These are phyloP conservation scores for Yponomeuta evonymella DNA, from an alignment of 2,888 invertebrate species.

Conservation along the genomic window DNA sequence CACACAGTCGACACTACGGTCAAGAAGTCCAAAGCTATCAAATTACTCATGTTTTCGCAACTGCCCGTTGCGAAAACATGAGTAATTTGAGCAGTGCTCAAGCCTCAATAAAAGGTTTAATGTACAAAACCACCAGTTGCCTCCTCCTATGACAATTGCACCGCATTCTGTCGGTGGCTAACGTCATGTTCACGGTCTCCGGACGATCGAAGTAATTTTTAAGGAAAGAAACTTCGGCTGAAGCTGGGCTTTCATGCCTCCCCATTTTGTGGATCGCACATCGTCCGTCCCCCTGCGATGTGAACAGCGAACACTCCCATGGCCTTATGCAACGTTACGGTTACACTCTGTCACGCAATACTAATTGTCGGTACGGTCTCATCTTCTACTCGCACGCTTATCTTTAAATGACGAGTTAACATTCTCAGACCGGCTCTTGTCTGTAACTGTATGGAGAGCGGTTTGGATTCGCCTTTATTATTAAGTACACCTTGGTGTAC, in stretches of 20 bases:
- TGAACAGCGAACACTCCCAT: constrained; percentile 50
- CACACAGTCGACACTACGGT: too few species aligned
- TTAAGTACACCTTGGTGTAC: not conserved
- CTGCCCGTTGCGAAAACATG: too few species aligned
- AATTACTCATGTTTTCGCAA: too few species aligned
- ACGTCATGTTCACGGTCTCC: too few species aligned
- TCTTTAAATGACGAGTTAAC: constrained; percentile 35
- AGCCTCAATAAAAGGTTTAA: too few species aligned
- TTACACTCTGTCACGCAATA: constrained; percentile 59
- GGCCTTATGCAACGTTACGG: constrained; percentile 58
- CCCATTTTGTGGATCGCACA: constrained; percentile 44
- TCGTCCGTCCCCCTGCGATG: constrained; percentile 40
- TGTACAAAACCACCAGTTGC: too few species aligned
- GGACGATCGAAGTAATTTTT: not conserved
- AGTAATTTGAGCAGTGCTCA: too few species aligned
- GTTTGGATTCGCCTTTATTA: not conserved
- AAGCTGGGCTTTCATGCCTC: not conserved
- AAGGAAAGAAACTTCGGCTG: not conserved
- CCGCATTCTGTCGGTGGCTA: too few species aligned
- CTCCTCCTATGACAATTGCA: too few species aligned
- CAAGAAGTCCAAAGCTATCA: too few species aligned
- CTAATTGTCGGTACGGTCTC: constrained; percentile 44
- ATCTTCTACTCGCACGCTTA: constrained; percentile 34
- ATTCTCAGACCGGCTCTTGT: constrained; percentile 49
- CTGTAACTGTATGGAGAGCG: constrained; percentile 15